Base-by-base conservation (phyloP, 2,888 invertebrate species). In the Tipula confusa region DNA sequence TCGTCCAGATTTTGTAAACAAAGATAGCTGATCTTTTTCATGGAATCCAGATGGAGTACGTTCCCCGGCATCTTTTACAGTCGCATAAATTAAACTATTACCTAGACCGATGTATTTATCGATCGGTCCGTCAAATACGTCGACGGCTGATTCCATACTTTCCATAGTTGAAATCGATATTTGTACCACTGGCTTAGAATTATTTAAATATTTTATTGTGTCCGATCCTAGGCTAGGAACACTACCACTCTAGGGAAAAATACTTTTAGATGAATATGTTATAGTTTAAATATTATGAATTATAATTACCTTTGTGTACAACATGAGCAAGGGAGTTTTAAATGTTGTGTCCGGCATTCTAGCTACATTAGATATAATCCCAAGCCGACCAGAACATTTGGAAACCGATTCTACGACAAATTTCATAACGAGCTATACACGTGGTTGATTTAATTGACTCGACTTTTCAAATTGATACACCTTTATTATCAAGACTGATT, bases 1-100 rank as follows among this genome's bases (percentile, higher is more conserved):
- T 89, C 95, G 95, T 79, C 97, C 98, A 85, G 92, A 91, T 86
- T 93, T 93, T 0, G 95, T 93, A 94, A 96, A 97, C 15, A 97
- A 87, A 0, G 97, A 94, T 9, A 95, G 91, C 83, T 92, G 91
- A 84, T 93, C 90, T 83, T 92, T 92, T 85, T 94, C 93, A 88
- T 96, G 95, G 87, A 93, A 94, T 0, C 96, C 96, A 6, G 91
- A 86, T n/a, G 92, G 93, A 3, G 93, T 92, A 24, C 89, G 87
- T 86, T 92, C 92, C 84, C 93, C 93, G 0, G 95, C 92, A 90
- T 96, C 96, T 87, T 88, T 87, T 1, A 88, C 82, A 0, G 87
- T 86, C 9, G 92, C 84, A 84, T 91, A 88, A 85, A 90, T 91
- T 86, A 92, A 85, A 88, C 90, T 86, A 87, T 89, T 89, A 87